Percentiles rank a stretch among this genome's conserved stretches.
These are phyloP conservation scores for Pyralis farinalis DNA, from an alignment of 2,888 invertebrate genomes.

Conservation along the genomic window DNA sequence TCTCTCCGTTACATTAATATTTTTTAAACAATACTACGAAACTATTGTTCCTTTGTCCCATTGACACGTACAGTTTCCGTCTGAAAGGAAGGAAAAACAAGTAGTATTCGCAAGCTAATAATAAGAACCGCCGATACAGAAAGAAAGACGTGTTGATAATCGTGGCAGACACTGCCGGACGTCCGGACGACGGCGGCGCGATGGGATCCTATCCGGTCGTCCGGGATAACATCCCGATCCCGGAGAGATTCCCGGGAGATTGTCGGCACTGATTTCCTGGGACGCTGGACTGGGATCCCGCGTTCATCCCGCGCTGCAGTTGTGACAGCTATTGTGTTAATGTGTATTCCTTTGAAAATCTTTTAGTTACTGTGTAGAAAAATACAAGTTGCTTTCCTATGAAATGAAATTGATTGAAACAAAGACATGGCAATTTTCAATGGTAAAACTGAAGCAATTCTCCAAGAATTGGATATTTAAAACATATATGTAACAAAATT, in stretches of 20 bases:
- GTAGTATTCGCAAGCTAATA: too few relatives aligned
- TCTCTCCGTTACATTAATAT: too few relatives aligned
- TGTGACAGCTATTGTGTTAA: slow-evolving; percentile 54
- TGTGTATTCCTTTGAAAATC: slow-evolving; percentile 18
- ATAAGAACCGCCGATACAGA: slow-evolving; percentile 36
- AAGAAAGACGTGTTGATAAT: slow-evolving; percentile 58
- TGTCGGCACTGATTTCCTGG: slow-evolving; percentile 59
- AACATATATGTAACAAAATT: too few relatives aligned
- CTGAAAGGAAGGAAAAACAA: slow-evolving; percentile 16
- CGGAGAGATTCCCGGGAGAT: slow-evolving; percentile 54
- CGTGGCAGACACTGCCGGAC: slow-evolving; percentile 58
- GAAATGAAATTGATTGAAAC: too few relatives aligned
- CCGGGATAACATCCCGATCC: slow-evolving; percentile 54
- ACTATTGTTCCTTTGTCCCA: too few relatives aligned
- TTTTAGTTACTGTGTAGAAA: neutral
- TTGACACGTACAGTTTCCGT: neutral
- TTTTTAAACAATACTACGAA: too few relatives aligned
- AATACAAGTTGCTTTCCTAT: too few relatives aligned
- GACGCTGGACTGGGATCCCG: slow-evolving; percentile 49
- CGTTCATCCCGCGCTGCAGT: slow-evolving; percentile 43
- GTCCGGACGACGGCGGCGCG: slow-evolving; percentile 47
- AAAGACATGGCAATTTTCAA: too few relatives aligned
- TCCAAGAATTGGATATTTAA: too few relatives aligned
- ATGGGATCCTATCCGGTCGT: slow-evolving; percentile 47
- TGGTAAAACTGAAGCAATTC: too few relatives aligned